Conservation (phyloP, 2,797 vertebrate species). For the Esox masquinongy region DNA sequence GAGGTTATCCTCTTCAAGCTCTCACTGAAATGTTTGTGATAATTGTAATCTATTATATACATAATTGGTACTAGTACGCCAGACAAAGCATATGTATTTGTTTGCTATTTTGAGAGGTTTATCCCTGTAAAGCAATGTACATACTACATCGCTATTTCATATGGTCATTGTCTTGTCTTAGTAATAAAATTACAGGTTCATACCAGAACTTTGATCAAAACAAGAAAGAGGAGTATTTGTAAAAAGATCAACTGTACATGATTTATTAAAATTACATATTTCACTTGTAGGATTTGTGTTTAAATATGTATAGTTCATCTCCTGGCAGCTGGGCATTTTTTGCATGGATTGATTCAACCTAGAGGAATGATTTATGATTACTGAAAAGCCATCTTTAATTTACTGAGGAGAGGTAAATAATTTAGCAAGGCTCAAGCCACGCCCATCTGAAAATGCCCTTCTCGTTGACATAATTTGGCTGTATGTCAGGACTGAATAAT, state of each 20-base stretch:
- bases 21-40: slow-evolving; percentile 34
- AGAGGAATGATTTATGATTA: slow-evolving; percentile 68
- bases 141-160: background rate
- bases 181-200: background rate
- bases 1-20: slow-evolving; percentile 36
- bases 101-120: background rate
- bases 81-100: background rate
- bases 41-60: slow-evolving; percentile 30
- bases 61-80: slow-evolving; percentile 30
- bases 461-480: no score
- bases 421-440: no score
- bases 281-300: slow-evolving; percentile 60
- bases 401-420: slow-evolving; percentile 33
- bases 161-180: background rate
- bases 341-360: slow-evolving; percentile 62
- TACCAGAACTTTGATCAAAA: slow-evolving; percentile 32
- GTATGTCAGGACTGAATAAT: no score
- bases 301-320: slow-evolving; percentile 73
- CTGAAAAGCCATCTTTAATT: slow-evolving; percentile 63
- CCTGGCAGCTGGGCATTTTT: slow-evolving; percentile 69
- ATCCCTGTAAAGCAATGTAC: background rate
- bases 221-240: slow-evolving; percentile 8
- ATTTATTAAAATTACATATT: slow-evolving; percentile 70
- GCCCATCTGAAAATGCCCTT: no score
- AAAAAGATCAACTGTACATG: slow-evolving; percentile 41